Conservation (phyloP, 1,140 invertebrate genomes). For the Drosophila lowei region DNA sequence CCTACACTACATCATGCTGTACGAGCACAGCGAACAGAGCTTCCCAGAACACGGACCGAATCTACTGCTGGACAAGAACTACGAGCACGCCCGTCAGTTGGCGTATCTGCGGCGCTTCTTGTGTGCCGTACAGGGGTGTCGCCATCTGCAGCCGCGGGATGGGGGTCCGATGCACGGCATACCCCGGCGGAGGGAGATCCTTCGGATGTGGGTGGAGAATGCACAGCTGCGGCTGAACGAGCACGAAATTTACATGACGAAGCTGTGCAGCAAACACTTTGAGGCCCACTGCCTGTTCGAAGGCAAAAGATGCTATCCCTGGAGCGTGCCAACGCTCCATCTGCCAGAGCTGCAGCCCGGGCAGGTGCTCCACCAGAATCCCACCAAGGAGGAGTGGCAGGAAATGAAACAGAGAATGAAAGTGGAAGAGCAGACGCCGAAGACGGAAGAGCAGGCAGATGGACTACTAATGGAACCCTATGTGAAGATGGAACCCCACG, state of each 20-base stretch:
- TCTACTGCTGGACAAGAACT: constrained; percentile 23
- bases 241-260: constrained; percentile 55
- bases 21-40: constrained; percentile 41
- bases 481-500: constrained; percentile 39
- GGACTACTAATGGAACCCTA: constrained; percentile 32
- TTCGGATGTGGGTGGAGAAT: constrained; percentile 68
- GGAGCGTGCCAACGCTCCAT: constrained; percentile 64
- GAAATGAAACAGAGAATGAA: constrained; percentile 25
- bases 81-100: constrained; percentile 24
- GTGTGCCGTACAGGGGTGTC: constrained; percentile 52
- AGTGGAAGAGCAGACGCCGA: neutral
- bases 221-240: constrained; percentile 47
- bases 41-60: constrained; percentile 32
- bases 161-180: constrained; percentile 47
- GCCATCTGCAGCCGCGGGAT: constrained; percentile 45
- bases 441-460: neutral
- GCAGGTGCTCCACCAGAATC: constrained; percentile 44
- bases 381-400: constrained; percentile 45
- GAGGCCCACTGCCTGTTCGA: constrained; percentile 48
- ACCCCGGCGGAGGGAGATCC: constrained; percentile 48
- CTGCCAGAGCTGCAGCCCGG: constrained; percentile 25
- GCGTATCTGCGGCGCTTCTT: constrained; percentile 39
- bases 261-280: constrained; percentile 66
- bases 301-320: constrained; percentile 35
- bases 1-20: constrained; percentile 53